Percentiles rank a stretch among this genome's conserved stretches.
Conservation (phyloP, 2,888 invertebrate species). For the Ormyrus nitidulus region DNA sequence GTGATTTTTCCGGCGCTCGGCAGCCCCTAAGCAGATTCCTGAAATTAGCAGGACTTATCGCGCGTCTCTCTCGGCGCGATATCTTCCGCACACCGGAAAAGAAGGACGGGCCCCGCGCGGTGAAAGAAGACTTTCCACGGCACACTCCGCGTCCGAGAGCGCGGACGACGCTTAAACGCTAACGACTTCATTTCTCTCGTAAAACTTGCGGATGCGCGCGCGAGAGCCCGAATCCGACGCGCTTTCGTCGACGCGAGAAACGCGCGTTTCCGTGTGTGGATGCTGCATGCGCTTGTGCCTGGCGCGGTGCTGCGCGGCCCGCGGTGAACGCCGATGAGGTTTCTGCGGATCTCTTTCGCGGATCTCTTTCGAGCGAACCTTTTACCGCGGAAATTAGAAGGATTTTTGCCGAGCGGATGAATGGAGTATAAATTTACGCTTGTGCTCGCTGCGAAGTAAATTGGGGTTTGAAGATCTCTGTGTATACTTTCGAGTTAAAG, state of each 20-base stretch:
- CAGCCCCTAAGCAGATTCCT: slow-evolving; percentile 11
- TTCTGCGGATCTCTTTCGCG: background rate
- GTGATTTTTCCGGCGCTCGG: slow-evolving; percentile 7
- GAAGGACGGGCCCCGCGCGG: background rate
- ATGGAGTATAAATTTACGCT: too few species aligned
- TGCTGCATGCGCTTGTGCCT: too few species aligned
- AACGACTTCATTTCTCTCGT: slow-evolving; percentile 55
- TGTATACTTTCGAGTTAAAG: too few species aligned
- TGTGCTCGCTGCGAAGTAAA: too few species aligned
- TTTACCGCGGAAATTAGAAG: too few species aligned
- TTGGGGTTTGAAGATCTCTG: too few species aligned
- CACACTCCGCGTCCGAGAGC: background rate
- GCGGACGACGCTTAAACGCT: background rate
- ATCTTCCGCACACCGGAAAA: background rate
- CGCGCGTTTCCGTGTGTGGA: background rate
- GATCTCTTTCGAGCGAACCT: too few species aligned
- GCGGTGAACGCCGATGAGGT: background rate
- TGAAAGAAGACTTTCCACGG: background rate
- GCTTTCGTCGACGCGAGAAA: background rate
- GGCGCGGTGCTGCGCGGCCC: background rate
- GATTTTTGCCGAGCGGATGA: too few species aligned
- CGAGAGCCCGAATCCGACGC: background rate
- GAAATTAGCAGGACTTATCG: slow-evolving; percentile 43
- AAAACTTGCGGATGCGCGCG: slow-evolving; percentile 18
- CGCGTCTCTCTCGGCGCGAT: background rate